A percentile compares a stretch with the other conserved stretches of the same genome.
Evolutionary conservation across 2,113 vertebrate species (phyloP).

Genomic region (Zapornia atra): DNA sequence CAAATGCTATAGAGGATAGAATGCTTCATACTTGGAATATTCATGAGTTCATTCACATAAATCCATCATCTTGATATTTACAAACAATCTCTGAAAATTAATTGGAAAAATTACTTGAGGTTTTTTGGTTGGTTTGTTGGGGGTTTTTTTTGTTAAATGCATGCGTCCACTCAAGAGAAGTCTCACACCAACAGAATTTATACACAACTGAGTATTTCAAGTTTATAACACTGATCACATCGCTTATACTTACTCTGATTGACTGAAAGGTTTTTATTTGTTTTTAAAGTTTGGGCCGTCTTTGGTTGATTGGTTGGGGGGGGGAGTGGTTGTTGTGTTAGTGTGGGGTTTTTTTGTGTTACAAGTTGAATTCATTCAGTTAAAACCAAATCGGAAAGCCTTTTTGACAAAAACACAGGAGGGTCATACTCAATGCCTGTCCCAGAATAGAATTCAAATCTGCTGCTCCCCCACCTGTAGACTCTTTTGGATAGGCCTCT

Average conservation of each 20-base stretch:
- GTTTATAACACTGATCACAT: background rate
- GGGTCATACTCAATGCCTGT: background rate
- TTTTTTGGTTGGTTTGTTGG: background rate
- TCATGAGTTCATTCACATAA: conserved; percentile 29
- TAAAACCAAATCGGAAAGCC: background rate
- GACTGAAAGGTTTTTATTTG: background rate
- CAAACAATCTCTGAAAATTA: conserved; percentile 3
- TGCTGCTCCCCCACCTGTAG: background rate
- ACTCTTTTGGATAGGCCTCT: background rate
- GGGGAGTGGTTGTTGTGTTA: too few relatives aligned
- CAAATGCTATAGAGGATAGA: conserved; percentile 6
- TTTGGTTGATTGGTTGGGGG: background rate
- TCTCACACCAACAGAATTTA: background rate
- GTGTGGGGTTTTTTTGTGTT: background rate
- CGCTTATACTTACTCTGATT: background rate
- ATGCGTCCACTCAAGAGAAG: background rate
- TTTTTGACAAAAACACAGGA: background rate
- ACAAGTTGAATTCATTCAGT: background rate
- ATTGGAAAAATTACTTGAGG: background rate
- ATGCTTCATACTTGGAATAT: background rate
- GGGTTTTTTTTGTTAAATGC: background rate
- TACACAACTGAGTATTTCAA: background rate
- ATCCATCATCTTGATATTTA: background rate
- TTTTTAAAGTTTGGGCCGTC: background rate
- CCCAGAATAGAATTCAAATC: background rate